Evolutionary conservation across 2,888 invertebrate genomes (phyloP).

Genomic region (Sipunculus nudus): DNA sequence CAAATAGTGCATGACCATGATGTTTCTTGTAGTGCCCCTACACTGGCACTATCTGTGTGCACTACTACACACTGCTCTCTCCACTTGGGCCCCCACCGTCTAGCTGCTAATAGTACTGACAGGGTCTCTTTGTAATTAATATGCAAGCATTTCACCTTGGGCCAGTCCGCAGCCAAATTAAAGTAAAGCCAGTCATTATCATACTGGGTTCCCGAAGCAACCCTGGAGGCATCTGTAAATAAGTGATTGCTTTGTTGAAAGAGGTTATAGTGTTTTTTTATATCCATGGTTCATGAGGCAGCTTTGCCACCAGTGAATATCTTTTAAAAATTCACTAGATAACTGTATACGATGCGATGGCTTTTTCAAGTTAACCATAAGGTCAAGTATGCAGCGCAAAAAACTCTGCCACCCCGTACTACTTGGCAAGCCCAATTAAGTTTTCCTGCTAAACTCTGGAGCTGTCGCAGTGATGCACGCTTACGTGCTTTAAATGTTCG

Average conservation of each 20-base stretch:
- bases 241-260: background rate
- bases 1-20: background rate
- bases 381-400: background rate
- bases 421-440: background rate
- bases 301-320: no score
- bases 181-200: background rate
- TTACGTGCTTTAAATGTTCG: no score
- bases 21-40: background rate
- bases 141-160: background rate
- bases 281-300: background rate
- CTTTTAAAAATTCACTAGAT: no score
- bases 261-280: background rate
- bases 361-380: no score
- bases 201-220: background rate
- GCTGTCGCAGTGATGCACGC: no score
- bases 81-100: background rate
- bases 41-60: background rate
- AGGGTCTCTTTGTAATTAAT: constrained; percentile 6
- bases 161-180: constrained; percentile 4
- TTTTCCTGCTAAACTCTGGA: constrained; percentile 5
- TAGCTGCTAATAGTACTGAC: background rate
- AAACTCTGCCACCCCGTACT: background rate
- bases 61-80: background rate
- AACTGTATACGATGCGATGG: no score
- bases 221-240: background rate